phyloP scores from a whole-genome alignment of 1,140 invertebrate genomes.

The Parapsyche elsis region DNA sequence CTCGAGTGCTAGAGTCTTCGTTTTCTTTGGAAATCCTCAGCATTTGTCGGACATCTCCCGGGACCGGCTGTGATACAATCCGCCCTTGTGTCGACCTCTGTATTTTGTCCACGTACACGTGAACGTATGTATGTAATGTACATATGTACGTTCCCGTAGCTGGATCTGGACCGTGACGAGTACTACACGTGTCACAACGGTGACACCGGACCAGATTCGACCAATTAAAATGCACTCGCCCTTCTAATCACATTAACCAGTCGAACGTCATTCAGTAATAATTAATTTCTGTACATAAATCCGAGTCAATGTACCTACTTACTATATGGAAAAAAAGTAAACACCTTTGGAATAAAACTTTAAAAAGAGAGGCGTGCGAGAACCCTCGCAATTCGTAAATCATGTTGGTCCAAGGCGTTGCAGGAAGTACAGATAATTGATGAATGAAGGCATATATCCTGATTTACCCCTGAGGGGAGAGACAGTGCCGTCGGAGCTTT shows the following conservation, averaged over 20 bases:
- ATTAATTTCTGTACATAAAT: not conserved
- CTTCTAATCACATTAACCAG: constrained; percentile 14
- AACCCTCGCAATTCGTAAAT: constrained; percentile 26
- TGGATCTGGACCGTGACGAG: too few species aligned
- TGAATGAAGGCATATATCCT: constrained; percentile 46
- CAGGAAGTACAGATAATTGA: constrained; percentile 44
- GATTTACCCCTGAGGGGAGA: constrained; percentile 32
- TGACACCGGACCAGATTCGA: not conserved
- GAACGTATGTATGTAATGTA: too few species aligned
- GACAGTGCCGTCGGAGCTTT: not conserved
- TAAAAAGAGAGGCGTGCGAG: not conserved
- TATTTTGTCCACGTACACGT: too few species aligned
- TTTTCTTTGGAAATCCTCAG: too few species aligned
- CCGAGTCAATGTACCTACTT: not conserved
- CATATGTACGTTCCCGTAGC: too few species aligned
- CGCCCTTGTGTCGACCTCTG: too few species aligned
- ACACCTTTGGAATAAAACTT: not conserved
- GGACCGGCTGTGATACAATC: too few species aligned
- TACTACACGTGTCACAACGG: not conserved
- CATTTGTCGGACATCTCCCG: too few species aligned
- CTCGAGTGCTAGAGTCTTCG: too few species aligned
- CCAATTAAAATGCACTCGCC: constrained; percentile 19
- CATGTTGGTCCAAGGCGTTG: constrained; percentile 31
- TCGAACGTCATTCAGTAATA: not conserved
- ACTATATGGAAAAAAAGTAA: too few species aligned